phyloP scores from a whole-genome alignment of 2,113 vertebrate species.

The Orientallactaga bullata region DNA sequence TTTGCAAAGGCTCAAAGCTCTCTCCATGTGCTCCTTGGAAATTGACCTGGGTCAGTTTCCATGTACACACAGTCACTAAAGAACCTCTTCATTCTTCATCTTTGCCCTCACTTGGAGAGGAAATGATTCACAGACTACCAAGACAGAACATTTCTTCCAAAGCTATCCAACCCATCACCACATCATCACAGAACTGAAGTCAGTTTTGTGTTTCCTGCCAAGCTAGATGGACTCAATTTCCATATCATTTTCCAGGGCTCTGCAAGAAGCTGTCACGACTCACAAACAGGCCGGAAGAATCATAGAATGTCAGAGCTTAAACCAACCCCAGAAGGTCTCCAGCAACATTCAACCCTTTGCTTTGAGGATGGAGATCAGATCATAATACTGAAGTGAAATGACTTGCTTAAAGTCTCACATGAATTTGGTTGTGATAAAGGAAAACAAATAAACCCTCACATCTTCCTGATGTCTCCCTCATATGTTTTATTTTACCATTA shows the following conservation, averaged over 20 bases:
- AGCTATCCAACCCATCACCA: not conserved
- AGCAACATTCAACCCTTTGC: not conserved
- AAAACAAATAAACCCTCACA: not conserved
- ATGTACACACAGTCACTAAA: not conserved
- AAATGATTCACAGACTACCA: constrained; percentile 70
- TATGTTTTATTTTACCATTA: not conserved
- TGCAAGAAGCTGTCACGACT: constrained; percentile 35
- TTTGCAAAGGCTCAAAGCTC: not conserved
- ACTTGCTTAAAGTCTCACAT: constrained; percentile 6
- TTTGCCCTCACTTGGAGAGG: constrained; percentile 39
- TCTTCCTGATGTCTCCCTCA: not conserved
- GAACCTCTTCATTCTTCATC: constrained; percentile 29
- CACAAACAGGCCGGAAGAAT: not conserved
- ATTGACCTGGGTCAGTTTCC: not conserved
- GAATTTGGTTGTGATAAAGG: not conserved
- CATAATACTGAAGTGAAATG: not conserved
- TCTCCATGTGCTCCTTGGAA: not conserved
- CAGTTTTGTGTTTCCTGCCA: constrained; percentile 62
- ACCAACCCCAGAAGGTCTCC: not conserved
- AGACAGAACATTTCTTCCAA: constrained; percentile 38
- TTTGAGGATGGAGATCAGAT: not conserved
- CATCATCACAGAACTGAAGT: constrained; percentile 7
- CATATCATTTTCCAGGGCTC: constrained; percentile 51
- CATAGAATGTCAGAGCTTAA: not conserved
- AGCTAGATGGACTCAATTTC: constrained; percentile 51